Percentiles rank a stretch among this genome's conserved stretches.
Conservation (phyloP, 2,797 vertebrate genomes). For the Gymnoscopelus microlampas region DNA sequence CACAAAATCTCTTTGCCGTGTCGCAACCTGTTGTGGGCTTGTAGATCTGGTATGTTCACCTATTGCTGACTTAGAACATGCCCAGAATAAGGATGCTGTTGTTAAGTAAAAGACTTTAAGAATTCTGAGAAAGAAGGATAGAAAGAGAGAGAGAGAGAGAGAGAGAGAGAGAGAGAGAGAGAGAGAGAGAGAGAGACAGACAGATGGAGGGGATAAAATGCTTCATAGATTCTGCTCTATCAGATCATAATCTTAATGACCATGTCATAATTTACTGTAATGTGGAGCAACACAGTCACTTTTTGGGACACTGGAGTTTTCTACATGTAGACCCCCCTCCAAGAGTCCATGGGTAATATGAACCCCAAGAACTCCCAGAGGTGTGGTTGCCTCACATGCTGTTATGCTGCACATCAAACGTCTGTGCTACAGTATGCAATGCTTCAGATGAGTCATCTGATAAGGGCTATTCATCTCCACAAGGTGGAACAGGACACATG, state of each 20-base stretch:
- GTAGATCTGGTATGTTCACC: too few relatives aligned
- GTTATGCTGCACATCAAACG: constrained; percentile 32
- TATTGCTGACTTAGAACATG: too few relatives aligned
- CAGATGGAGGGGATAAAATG: constrained; percentile 7
- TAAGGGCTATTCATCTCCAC: constrained; percentile 74
- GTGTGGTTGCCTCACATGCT: constrained; percentile 20
- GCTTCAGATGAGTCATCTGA: constrained; percentile 70
- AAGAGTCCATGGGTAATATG: background rate
- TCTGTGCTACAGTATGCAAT: constrained; percentile 43
- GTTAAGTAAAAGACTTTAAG: too few relatives aligned
- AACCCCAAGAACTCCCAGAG: background rate
- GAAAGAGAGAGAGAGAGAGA: constrained; percentile 5
- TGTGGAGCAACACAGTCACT: too few relatives aligned
- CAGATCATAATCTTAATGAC: background rate
- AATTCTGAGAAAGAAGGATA: background rate
- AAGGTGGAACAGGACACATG: constrained; percentile 77
- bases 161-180: constrained; percentile 1
- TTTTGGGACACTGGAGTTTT: background rate
- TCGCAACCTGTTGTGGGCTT: too few relatives aligned
- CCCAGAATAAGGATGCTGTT: too few relatives aligned
- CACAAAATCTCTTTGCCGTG: too few relatives aligned
- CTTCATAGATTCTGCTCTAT: constrained; percentile 12
- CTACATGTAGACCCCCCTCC: background rate
- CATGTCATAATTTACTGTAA: too few relatives aligned
- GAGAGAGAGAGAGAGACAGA: background rate